Evolutionary conservation across 64 coral and sea anemone species (phyloP).

Genomic region (Montipora cactus): DNA sequence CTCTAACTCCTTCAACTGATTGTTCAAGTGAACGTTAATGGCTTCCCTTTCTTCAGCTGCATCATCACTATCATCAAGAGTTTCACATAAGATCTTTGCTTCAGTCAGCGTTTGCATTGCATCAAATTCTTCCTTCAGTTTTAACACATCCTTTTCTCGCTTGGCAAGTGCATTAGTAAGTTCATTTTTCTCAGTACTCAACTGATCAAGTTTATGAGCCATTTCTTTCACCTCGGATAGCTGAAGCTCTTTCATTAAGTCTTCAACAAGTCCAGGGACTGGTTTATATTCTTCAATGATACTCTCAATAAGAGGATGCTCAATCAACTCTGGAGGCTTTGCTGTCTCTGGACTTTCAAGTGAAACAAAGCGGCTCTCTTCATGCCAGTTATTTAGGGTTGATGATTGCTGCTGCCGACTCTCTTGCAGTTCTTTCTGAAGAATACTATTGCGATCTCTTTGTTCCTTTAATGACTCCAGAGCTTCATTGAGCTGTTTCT

Average conservation of each 20-base stretch:
- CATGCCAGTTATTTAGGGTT: constrained; percentile 85
- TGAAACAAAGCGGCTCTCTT: constrained; percentile 76
- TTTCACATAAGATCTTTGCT: constrained; percentile 84
- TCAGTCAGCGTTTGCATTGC: constrained; percentile 90
- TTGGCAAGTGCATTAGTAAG: constrained; percentile 86
- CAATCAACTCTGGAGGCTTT: constrained; percentile 54
- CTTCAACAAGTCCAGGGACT: constrained; percentile 88
- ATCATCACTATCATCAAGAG: constrained; percentile 75
- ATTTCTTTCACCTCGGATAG: constrained; percentile 89
- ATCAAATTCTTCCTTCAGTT: constrained; percentile 93
- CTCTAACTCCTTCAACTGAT: constrained; percentile 87
- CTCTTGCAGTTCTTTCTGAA: constrained; percentile 96
- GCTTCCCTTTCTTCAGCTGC: constrained; percentile 38
- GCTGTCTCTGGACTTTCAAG: constrained; percentile 73
- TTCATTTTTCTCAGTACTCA: constrained; percentile 86
- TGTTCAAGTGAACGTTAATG: constrained; percentile 64
- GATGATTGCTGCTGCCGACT: constrained; percentile 71
- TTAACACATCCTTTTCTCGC: constrained; percentile 83
- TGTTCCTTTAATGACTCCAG: constrained; percentile 96
- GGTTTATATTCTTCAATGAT: constrained; percentile 94
- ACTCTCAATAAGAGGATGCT: constrained; percentile 75
- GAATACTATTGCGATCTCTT: constrained; percentile 89
- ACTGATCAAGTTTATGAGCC: constrained; percentile 73
- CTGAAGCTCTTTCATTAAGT: constrained; percentile 99
- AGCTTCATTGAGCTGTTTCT: constrained; percentile 95